A percentile compares a stretch with the other conserved stretches of the same genome.
Conservation (phyloP, 1,140 invertebrate genomes). For the Pseudomyrmex cubaensis region DNA sequence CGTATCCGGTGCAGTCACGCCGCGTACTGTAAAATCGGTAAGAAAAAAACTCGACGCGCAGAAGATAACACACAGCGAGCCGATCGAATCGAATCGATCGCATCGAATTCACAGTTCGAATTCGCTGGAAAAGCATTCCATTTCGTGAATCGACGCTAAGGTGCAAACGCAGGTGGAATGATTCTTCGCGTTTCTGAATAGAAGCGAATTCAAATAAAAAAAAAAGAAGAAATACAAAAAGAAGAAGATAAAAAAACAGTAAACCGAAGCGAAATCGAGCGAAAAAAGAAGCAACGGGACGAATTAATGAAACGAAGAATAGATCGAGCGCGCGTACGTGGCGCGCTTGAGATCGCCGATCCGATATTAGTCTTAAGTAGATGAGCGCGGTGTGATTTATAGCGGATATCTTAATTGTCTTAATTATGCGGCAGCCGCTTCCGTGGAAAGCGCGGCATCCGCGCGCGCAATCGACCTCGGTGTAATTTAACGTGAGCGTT, state of each 20-base stretch:
- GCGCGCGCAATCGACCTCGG: constrained; percentile 48
- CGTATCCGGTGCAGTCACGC: constrained; percentile 23
- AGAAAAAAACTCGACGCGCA: constrained; percentile 30
- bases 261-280: constrained; percentile 34
- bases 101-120: constrained; percentile 14
- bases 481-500: constrained; percentile 53
- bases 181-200: background rate
- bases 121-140: constrained; percentile 13
- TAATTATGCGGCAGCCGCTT: constrained; percentile 65
- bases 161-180: constrained; percentile 40
- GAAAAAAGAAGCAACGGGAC: background rate
- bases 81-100: constrained; percentile 33
- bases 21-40: background rate
- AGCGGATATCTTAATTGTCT: constrained; percentile 65
- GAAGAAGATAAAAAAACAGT: background rate
- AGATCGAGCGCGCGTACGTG: constrained; percentile 50
- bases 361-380: constrained; percentile 61
- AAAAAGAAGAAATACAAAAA: too few species aligned
- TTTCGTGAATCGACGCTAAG: too few species aligned
- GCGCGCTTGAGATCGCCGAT: constrained; percentile 57
- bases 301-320: background rate
- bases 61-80: constrained; percentile 28
- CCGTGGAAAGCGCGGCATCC: constrained; percentile 63
- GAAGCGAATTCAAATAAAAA: background rate
- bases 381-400: constrained; percentile 64